Conservation (phyloP, 1,140 invertebrate species). For the Monomorium pharaonis region DNA sequence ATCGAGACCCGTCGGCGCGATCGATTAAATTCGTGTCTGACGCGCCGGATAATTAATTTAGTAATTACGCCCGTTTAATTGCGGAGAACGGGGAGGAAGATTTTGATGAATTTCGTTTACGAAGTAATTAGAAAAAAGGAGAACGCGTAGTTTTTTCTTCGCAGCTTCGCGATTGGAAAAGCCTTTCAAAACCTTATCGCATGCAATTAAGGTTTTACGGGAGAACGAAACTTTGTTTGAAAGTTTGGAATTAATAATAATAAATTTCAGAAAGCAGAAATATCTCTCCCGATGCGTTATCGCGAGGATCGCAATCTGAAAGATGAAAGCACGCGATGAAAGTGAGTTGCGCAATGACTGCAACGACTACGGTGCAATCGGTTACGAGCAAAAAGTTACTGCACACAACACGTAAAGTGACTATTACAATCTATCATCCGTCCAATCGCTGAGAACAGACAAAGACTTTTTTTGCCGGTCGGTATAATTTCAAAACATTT, state of each 20-base stretch:
- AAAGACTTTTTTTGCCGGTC: neutral
- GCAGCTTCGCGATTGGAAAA: neutral
- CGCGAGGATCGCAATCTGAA: neutral
- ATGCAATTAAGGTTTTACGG: neutral
- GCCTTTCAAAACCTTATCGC: neutral
- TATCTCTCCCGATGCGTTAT: neutral
- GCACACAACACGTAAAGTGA: neutral
- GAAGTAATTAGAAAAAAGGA: neutral
- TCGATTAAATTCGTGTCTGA: neutral
- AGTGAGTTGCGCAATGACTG: constrained; percentile 33
- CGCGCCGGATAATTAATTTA: constrained; percentile 58
- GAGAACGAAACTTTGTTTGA: neutral
- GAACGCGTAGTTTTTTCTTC: neutral
- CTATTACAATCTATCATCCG: neutral
- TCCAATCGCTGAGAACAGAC: neutral
- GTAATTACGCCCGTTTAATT: constrained; percentile 60
- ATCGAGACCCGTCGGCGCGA: neutral
- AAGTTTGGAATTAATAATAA: constrained; percentile 4
- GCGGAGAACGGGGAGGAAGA: neutral
- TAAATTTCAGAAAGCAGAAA: neutral
- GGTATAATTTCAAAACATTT: neutral
- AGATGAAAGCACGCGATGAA: constrained; percentile 35
- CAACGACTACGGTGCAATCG: neutral
- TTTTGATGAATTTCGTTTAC: neutral
- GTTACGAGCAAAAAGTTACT: constrained; percentile 24